Evolutionary conservation across 2,888 invertebrate species (phyloP).

Genomic region (Molanna angustata): DNA sequence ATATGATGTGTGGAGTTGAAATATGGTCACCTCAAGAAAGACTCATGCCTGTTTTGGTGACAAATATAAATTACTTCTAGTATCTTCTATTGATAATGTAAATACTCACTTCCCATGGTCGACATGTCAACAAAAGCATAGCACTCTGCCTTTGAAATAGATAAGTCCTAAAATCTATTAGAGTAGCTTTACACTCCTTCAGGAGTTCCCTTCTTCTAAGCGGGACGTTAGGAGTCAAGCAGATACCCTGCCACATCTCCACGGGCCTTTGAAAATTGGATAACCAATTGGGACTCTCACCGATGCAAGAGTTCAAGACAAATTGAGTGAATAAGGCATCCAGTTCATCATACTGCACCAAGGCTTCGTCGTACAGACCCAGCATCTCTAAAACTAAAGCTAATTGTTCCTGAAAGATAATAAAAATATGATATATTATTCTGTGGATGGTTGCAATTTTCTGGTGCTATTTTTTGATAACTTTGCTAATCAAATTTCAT

Average conservation of each 20-base stretch:
- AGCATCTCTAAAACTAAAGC: conserved; percentile 94
- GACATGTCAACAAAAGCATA: conserved; percentile 68
- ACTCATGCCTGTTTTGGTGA: no score
- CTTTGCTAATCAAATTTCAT: no score
- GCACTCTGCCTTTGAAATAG: conserved; percentile 90
- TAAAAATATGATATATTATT: no score
- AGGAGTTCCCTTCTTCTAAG: conserved; percentile 53
- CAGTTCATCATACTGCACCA: conserved; percentile 95
- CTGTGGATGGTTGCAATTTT: no score
- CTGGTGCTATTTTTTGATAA: no score
- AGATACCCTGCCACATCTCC: conserved; percentile 82
- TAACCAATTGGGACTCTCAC: conserved; percentile 85
- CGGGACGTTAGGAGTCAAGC: conserved; percentile 60
- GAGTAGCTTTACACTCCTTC: conserved; percentile 59
- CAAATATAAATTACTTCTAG: no score
- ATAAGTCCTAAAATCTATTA: conserved; percentile 91
- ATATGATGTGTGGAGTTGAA: no score
- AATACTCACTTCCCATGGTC: conserved; percentile 78
- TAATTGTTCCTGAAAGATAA: conserved; percentile 79
- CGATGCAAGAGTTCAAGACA: conserved; percentile 87
- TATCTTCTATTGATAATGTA: no score
- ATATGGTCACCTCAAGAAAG: no score
- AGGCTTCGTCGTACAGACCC: conserved; percentile 87
- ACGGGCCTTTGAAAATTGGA: conserved; percentile 75
- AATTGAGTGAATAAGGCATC: conserved; percentile 97